These are phyloP conservation scores for Distichodus sexfasciatus DNA, from an alignment of 2,797 vertebrate genomes.

Conservation along the genomic window DNA sequence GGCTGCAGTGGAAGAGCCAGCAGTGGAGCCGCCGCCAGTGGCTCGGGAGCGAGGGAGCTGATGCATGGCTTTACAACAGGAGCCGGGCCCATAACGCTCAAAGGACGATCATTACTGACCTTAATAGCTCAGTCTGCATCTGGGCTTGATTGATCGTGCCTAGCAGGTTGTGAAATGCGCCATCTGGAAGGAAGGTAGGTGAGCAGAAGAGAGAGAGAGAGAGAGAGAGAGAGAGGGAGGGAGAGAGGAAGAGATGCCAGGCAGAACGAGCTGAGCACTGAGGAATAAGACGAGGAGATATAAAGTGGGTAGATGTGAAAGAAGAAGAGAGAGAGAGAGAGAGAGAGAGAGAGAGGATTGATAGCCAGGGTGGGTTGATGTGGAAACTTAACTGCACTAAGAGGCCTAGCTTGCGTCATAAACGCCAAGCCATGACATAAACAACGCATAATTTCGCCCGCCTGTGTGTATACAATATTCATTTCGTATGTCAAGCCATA, in stretches of 20 bases:
- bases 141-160: conserved; percentile 78
- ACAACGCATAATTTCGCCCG: conserved; percentile 80
- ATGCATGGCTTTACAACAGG: conserved; percentile 73
- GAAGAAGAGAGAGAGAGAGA: conserved; percentile 44
- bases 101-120: conserved; percentile 78
- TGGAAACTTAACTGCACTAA: conserved; percentile 79
- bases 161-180: conserved; percentile 84
- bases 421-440: conserved; percentile 79
- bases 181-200: conserved; percentile 80
- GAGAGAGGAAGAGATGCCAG: conserved; percentile 55
- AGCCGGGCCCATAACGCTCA: conserved; percentile 73
- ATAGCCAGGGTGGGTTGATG: conserved; percentile 75
- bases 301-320: conserved; percentile 6
- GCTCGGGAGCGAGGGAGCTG: conserved; percentile 73
- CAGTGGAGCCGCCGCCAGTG: too few relatives aligned
- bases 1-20: too few relatives aligned
- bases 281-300: conserved; percentile 56
- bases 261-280: conserved; percentile 74
- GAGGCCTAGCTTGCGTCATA: conserved; percentile 78
- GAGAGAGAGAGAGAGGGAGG: conserved; percentile 3
- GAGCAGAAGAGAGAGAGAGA: neutral
- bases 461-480: conserved; percentile 76
- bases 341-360: conserved; percentile 68
- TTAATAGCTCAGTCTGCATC: conserved; percentile 75
- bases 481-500: conserved; percentile 71